phyloP scores from a whole-genome alignment of 2,888 invertebrate species.

The Epicampocera succincta region DNA sequence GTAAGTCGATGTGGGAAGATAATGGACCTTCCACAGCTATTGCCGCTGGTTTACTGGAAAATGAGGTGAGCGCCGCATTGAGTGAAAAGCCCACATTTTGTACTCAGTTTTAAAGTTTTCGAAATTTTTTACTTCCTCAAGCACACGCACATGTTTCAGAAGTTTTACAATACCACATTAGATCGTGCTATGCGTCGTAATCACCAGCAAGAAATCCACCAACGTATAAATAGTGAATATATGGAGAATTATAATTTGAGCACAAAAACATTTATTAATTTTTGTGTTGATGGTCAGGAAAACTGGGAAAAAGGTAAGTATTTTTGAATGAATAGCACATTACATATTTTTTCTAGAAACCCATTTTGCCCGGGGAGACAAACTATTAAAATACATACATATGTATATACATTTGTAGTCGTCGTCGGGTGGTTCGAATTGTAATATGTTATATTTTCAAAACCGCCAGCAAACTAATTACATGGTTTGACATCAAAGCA shows the following conservation, averaged over 20 bases:
- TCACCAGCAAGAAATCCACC: constrained; percentile 70
- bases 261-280: constrained; percentile 74
- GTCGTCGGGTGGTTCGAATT: too few species aligned
- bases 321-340: too few species aligned
- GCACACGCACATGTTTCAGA: constrained; percentile 40
- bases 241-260: constrained; percentile 68
- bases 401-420: too few species aligned
- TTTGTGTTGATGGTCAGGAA: constrained; percentile 73
- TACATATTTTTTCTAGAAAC: too few species aligned
- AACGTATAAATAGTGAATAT: constrained; percentile 75
- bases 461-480: too few species aligned
- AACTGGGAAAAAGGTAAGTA: constrained; percentile 40
- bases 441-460: too few species aligned
- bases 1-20: constrained; percentile 50
- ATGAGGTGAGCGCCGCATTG: constrained; percentile 66
- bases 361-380: too few species aligned
- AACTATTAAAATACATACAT: too few species aligned
- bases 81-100: not conserved
- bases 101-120: not conserved
- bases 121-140: not conserved
- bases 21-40: constrained; percentile 14
- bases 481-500: too few species aligned
- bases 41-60: constrained; percentile 29
- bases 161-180: not conserved
- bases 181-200: constrained; percentile 24